phyloP scores from a whole-genome alignment of 1,140 invertebrate genomes.

The Hormaphis cornu region DNA sequence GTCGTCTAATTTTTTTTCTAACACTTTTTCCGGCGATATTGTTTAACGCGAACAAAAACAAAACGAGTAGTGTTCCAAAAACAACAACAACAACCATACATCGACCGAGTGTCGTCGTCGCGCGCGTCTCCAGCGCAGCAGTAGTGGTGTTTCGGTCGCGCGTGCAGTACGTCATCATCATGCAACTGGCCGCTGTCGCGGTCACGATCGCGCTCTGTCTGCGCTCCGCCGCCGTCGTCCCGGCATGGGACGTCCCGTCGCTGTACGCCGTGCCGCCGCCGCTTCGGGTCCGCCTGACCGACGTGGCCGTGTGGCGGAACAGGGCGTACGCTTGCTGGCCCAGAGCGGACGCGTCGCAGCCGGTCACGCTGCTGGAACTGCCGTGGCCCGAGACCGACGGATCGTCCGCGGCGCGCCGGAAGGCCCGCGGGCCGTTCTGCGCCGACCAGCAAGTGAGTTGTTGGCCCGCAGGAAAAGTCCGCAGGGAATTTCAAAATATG shows the following conservation, averaged over 20 bases:
- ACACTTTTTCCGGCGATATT: too few relatives aligned
- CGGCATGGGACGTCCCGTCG: neutral
- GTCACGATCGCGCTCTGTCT: neutral
- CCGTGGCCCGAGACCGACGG: slow-evolving; percentile 44
- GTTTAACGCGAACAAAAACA: too few relatives aligned
- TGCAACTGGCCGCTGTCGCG: neutral
- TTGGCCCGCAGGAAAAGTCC: too few relatives aligned
- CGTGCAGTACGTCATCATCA: neutral
- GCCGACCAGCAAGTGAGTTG: slow-evolving; percentile 11
- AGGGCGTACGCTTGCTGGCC: slow-evolving; percentile 61
- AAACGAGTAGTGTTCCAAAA: too few relatives aligned
- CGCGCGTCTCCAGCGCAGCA: too few relatives aligned
- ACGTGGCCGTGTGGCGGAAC: slow-evolving; percentile 55
- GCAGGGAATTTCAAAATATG: too few relatives aligned
- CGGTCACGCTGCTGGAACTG: slow-evolving; percentile 57
- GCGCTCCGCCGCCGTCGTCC: neutral
- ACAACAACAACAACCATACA: too few relatives aligned
- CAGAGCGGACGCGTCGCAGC: slow-evolving; percentile 55
- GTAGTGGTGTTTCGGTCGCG: too few relatives aligned
- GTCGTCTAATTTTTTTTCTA: too few relatives aligned
- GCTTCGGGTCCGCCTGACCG: slow-evolving; percentile 47
- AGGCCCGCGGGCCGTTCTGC: neutral
- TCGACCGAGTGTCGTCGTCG: neutral
- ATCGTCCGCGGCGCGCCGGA: neutral
- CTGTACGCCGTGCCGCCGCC: neutral